These are phyloP conservation scores for Stenichneumon culpator DNA, from an alignment of 2,888 invertebrate genomes.

Conservation along the genomic window DNA sequence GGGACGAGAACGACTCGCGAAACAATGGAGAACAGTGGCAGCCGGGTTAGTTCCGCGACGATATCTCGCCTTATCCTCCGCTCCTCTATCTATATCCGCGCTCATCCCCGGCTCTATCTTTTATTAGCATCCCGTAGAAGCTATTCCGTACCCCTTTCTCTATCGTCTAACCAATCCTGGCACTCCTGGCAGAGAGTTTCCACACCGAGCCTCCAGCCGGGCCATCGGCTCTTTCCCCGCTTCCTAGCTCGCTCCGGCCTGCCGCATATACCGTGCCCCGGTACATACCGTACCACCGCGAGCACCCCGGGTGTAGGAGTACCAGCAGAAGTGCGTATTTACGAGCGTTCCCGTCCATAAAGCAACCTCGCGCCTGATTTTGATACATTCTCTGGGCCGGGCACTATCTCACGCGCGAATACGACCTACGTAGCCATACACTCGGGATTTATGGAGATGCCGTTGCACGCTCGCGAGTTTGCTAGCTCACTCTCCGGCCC, in stretches of 20 bases:
- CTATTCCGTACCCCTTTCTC: slow-evolving; percentile 82
- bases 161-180: slow-evolving; percentile 80
- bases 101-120: slow-evolving; percentile 79
- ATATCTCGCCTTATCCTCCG: slow-evolving; percentile 71
- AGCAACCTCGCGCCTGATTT: slow-evolving; percentile 85
- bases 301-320: slow-evolving; percentile 75
- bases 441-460: slow-evolving; percentile 84
- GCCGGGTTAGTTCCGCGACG: slow-evolving; percentile 55
- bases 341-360: slow-evolving; percentile 85
- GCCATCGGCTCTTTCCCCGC: slow-evolving; percentile 44
- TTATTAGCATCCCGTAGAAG: slow-evolving; percentile 84
- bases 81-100: slow-evolving; percentile 50
- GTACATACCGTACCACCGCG: slow-evolving; percentile 41
- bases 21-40: slow-evolving; percentile 76
- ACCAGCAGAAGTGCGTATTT: slow-evolving; percentile 85
- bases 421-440: slow-evolving; percentile 84
- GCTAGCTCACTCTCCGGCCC: slow-evolving; percentile 63
- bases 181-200: slow-evolving; percentile 78
- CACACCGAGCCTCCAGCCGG: slow-evolving; percentile 75
- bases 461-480: slow-evolving; percentile 69
- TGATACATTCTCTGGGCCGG: slow-evolving; percentile 84
- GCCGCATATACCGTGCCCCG: slow-evolving; percentile 20
- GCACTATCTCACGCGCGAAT: slow-evolving; percentile 85
- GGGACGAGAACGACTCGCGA: slow-evolving; percentile 73
- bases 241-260: slow-evolving; percentile 65